Evolutionary conservation across 2,888 invertebrate species (phyloP).

Genomic region (Pristionchus maxplancki): DNA sequence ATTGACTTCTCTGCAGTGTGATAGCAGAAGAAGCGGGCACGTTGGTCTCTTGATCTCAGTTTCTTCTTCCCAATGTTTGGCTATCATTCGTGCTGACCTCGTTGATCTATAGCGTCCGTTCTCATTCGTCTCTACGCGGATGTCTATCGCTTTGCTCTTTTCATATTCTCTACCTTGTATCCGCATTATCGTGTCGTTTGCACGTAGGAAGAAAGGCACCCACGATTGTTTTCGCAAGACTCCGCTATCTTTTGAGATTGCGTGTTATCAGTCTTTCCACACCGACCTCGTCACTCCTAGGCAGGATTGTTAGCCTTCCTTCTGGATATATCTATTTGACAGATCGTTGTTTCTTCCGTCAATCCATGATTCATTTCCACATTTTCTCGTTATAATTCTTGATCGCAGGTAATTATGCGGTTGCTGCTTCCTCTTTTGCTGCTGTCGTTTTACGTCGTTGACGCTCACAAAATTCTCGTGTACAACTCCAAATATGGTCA

Average conservation of each 20-base stretch:
- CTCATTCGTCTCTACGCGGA: background rate
- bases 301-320: background rate
- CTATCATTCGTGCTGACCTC: background rate
- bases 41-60: background rate
- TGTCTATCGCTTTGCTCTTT: background rate
- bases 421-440: background rate
- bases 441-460: background rate
- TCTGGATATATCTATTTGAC: no score
- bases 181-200: no score
- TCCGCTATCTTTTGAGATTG: background rate
- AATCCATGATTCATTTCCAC: no score
- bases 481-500: slow-evolving; percentile 35
- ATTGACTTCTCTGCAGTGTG: background rate
- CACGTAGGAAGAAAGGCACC: no score
- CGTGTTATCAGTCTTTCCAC: background rate
- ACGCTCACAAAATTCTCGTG: slow-evolving; percentile 14
- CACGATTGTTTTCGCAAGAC: background rate
- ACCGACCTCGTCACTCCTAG: background rate
- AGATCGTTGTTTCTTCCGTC: no score
- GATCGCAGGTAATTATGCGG: background rate
- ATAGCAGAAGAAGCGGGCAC: background rate
- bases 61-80: background rate
- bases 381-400: no score
- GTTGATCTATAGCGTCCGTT: background rate
- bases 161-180: no score